Evolutionary conservation across 2,113 vertebrate genomes (phyloP), one percentile per base, ranked within the genome.

Genomic region (Mionectes macconnelli): DNA sequence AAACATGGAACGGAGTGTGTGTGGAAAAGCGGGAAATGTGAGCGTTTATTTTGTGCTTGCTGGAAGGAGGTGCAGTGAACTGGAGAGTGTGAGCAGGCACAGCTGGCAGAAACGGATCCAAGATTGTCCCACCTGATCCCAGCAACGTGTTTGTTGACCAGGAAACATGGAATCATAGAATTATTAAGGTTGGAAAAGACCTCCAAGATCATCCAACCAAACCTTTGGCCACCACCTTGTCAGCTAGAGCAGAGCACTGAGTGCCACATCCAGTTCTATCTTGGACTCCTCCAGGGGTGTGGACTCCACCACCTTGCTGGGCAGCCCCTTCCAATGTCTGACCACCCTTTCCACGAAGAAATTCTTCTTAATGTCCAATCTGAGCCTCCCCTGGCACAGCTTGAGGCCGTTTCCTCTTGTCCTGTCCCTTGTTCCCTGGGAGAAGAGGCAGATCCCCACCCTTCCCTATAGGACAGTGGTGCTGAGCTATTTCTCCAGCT

Each of bases 261-360:
- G 35, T 50, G 45, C 28, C 57, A 50, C 3, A 0, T 9, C 75
- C 59, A 78, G 23, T 4, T 22, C 1, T 50, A 25, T 10, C 45
- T 62, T 9, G 57, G 30, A 33, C 45, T 49, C 35, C 28, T 39
- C 28, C 45, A 77, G 22, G 17, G 35, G 16, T 63, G 59, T 17
- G 35, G 1, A 63, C 23, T n/a, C 35, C 57, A 50, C 7, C 24
- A 35, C 4, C 8, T 55, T 21, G 40, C 8, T 49, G 35, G 9
- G 35, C 12, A 76, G 21, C 63, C 24, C 25, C 2, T 76, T 6
- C 4, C n/a, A 76, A 27, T 0, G 1, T 11, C 3, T 55, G 24
- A 31, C 17, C 39, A 49, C 17, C 4, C 6, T 62, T 63, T 56
- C 31, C 14, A 8, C 3, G 42, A 3, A 33, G 31, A 49, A 77